Percentiles rank a stretch among this genome's conserved stretches.
Evolutionary conservation across 2,113 vertebrate species (phyloP).

Genomic region (Microcebus lehilahytsara): DNA sequence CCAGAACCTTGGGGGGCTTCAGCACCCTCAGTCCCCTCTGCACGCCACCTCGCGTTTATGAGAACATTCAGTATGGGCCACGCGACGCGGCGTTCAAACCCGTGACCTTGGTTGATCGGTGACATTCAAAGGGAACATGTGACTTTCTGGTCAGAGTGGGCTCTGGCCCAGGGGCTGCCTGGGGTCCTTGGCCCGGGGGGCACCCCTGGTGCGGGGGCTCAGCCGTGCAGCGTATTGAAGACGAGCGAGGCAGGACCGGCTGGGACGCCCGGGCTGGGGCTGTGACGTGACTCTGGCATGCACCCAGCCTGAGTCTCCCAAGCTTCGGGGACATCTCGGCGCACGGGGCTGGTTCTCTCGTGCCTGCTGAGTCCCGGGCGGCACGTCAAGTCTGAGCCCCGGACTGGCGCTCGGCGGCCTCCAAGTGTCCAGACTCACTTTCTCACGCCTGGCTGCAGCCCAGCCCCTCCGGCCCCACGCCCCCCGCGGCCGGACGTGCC

Average conservation of each 20-base stretch:
- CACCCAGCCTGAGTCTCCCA: not conserved
- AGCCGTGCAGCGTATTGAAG: not conserved
- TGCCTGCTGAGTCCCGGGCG: not conserved
- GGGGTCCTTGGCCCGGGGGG: fast-evolving
- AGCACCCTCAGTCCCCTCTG: not conserved
- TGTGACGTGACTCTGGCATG: not conserved
- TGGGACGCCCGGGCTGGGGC: not conserved
- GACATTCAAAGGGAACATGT: not conserved
- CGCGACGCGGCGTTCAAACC: fast-evolving
- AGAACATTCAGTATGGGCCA: too few relatives aligned
- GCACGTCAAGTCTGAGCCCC: not conserved
- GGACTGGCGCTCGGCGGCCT: not conserved
- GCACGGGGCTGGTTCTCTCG: not conserved
- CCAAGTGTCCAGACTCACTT: not conserved
- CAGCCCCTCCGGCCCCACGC: not conserved
- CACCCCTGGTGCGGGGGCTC: not conserved
- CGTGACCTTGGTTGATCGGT: not conserved
- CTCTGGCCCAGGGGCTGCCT: too few relatives aligned
- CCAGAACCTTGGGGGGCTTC: not conserved
- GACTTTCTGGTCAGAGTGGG: not conserved
- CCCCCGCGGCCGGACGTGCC: not conserved
- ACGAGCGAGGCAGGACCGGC: not conserved
- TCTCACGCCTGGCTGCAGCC: not conserved
- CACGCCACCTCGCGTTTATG: fast-evolving
- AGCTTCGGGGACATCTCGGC: not conserved